Evolutionary conservation across 2,797 vertebrate species (phyloP), one percentile per base, ranked within the genome.

Genomic region (Tiaroga cobitis): DNA sequence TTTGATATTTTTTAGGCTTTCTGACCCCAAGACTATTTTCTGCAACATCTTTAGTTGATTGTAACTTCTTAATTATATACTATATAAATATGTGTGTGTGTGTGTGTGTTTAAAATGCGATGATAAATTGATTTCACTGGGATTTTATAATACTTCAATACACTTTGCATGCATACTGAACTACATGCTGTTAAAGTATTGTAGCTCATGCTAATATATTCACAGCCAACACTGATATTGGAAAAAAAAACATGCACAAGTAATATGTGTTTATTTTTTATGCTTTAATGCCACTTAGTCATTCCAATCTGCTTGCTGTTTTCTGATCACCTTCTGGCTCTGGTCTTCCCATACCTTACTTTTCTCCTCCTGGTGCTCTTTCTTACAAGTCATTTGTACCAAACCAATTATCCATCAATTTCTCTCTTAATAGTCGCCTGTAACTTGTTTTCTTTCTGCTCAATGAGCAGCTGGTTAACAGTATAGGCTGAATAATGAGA

Each of bases 361-460:
- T 85, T 80, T 84, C 34, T 72, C 39, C 69, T 85, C 61, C 61
- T 61, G 69, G 72, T 61, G 80, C 61, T 79, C n/a, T 75, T 84
- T 85, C 67, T 83, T 69, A 83, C 73, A 69, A n/a, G 81, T 84
- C 83, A 72, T 83, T 80, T 86, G 29, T 26, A 63, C 67, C n/a
- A 76, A 70, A 76, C 82, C 77, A 69, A 85, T 85, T 89, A 81
- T 85, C 29, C 54, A 68, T 85, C 39, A 43, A 72, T 89, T 85
- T 54, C 70, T 63, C 43, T 80, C 46, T 56, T 51, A 68, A 34
- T 76, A 76, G 49, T 13, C 54, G 72, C 49, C 79, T 68, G 8
- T 85, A 82, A 82, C 67, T 82, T 87, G 81, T 51, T 70, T 56
- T 77, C 70, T 81, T n/a, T 21, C 69, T 34, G 32, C 61, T 85